Evolutionary conservation across 2,797 vertebrate species (phyloP), one percentile per base, ranked within the genome.

Genomic region (Cyprinella venusta): DNA sequence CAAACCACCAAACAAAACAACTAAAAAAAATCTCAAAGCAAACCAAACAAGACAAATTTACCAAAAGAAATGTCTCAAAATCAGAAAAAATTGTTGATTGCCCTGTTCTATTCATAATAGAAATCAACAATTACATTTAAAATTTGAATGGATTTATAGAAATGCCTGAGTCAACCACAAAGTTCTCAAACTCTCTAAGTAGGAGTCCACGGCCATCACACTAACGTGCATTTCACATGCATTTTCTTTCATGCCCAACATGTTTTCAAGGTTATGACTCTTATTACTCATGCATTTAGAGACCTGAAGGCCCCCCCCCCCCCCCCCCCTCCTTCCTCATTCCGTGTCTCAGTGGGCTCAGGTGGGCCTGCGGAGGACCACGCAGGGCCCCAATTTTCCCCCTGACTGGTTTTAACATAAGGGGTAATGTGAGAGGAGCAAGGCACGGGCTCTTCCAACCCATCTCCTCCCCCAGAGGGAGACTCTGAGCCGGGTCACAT

Each of bases 331-430:
- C 86, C 86, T 89, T 80, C 38, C 52, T 2, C 76, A 82, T 70
- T 69, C 80, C 89, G 86, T 85, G 88, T 86, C 72, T 85, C 88
- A 82, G 80, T 86, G 91, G 93, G 90, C 91, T 93, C 93, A 94
- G 94, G 94, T 94, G 94, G 92, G 92, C 91, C 86, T 90, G 86
- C 26, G 71, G 86, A 85, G 86, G 83, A 83, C 89, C 90, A 91
- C 90, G 92, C 93, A 91, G 90, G 90, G 89, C 89, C 88, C 92
- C 93, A 90, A 95, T 95, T 95, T 95, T 94, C 93, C 92, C 89
- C 93, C 89, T 93, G 93, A 94, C 94, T 94, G 92, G 90, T 93
- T 95, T 95, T 95, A 94, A 94, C 94, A 94, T 94, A 94, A 95
- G 92, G 92, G 92, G 90, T 94, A 94, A 94, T 93, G 93, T 92